phyloP scores from a whole-genome alignment of 2,888 invertebrate genomes.

The Tetanocera ferruginea region DNA sequence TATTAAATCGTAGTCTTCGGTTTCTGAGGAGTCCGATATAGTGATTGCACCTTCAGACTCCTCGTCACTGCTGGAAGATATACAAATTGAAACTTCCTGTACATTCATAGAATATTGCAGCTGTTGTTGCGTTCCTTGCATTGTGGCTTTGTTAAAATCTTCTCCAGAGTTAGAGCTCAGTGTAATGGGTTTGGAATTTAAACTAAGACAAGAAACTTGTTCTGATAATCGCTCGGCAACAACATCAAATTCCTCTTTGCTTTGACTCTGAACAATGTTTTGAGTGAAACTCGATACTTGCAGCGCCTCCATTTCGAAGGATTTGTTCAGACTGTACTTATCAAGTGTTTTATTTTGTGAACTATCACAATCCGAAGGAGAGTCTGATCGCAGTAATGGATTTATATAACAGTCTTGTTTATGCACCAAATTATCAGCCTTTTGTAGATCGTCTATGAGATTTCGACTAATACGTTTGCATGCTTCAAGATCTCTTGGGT shows the following conservation, averaged over 20 bases:
- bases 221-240: background rate
- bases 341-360: slow-evolving; percentile 32
- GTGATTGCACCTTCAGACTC: slow-evolving; percentile 48
- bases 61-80: slow-evolving; percentile 42
- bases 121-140: background rate
- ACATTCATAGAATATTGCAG: background rate
- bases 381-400: slow-evolving; percentile 49
- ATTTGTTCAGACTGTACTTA: slow-evolving; percentile 42
- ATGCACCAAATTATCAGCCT: slow-evolving; percentile 43
- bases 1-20: slow-evolving; percentile 41
- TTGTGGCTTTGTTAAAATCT: background rate
- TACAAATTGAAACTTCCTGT: slow-evolving; percentile 51
- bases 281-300: slow-evolving; percentile 51
- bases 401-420: slow-evolving; percentile 41
- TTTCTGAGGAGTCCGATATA: slow-evolving; percentile 49
- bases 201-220: slow-evolving; percentile 5
- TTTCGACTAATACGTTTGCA: slow-evolving; percentile 55
- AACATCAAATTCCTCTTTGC: background rate
- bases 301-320: slow-evolving; percentile 61
- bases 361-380: slow-evolving; percentile 35
- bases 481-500: slow-evolving; percentile 14
- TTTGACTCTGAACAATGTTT: background rate
- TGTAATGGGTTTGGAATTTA: slow-evolving; percentile 10
- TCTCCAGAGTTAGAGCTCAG: background rate
- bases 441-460: slow-evolving; percentile 51